Conservation (phyloP, 1,140 invertebrate species). For the Pogonomyrmex californicus region DNA sequence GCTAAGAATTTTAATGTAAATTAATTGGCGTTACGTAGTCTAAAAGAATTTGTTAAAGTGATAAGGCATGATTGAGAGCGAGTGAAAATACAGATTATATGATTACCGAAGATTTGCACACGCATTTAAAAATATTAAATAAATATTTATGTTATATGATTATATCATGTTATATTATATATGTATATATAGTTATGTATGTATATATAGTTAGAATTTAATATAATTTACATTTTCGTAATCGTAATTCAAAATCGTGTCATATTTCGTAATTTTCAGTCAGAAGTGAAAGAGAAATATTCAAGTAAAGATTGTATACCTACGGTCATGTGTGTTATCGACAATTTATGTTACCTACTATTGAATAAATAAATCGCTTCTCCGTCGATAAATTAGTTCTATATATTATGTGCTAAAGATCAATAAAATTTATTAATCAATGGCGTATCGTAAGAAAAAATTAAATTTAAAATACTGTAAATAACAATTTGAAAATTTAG, state of each 20-base stretch:
- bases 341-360: not conserved
- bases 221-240: too few relatives aligned
- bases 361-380: not conserved
- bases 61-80: not conserved
- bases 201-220: not conserved
- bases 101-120: not conserved
- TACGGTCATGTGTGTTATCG: not conserved
- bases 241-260: too few relatives aligned
- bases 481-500: not conserved
- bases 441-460: too few relatives aligned
- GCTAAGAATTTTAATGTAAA: slow-evolving; percentile 17
- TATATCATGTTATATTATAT: not conserved
- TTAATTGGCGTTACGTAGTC: not conserved
- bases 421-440: not conserved
- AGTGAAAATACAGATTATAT: slow-evolving; percentile 8
- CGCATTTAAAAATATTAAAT: not conserved
- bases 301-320: not conserved
- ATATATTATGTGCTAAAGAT: not conserved
- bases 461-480: too few relatives aligned
- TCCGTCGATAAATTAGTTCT: not conserved
- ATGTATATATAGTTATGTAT: not conserved
- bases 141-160: not conserved
- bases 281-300: too few relatives aligned
- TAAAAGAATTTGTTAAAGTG: not conserved
- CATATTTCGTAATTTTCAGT: too few relatives aligned